phyloP scores from a whole-genome alignment of 2,888 invertebrate species.

The Ophion ellenae region DNA sequence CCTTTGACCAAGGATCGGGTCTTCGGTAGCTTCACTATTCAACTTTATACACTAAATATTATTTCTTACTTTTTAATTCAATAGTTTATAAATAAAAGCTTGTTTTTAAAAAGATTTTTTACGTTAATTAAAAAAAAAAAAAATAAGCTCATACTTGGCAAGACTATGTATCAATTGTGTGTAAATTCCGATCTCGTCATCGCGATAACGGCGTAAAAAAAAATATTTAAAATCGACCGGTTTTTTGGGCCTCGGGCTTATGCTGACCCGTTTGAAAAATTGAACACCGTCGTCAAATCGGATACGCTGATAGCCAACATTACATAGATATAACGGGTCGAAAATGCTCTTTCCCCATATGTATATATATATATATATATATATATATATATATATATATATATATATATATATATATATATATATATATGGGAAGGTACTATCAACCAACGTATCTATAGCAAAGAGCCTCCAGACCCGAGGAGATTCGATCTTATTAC shows the following conservation, averaged over 20 bases:
- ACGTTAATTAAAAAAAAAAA: no score
- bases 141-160: no score
- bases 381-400: not conserved
- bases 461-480: conserved; percentile 42
- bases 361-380: not conserved
- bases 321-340: not conserved
- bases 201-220: not conserved
- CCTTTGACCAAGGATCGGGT: no score
- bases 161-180: no score
- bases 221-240: not conserved
- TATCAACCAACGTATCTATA: conserved; percentile 44
- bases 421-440: conserved; percentile 13
- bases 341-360: not conserved
- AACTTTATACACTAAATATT: no score
- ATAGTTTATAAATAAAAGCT: no score
- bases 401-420: not conserved
- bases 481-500: conserved; percentile 63
- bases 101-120: no score
- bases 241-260: not conserved
- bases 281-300: not conserved
- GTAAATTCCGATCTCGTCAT: no score
- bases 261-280: no score
- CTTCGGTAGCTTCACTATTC: no score
- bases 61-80: no score
- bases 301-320: not conserved